Conservation (phyloP, 23 tunicate genomes). For the Halocynthia aurantium region DNA sequence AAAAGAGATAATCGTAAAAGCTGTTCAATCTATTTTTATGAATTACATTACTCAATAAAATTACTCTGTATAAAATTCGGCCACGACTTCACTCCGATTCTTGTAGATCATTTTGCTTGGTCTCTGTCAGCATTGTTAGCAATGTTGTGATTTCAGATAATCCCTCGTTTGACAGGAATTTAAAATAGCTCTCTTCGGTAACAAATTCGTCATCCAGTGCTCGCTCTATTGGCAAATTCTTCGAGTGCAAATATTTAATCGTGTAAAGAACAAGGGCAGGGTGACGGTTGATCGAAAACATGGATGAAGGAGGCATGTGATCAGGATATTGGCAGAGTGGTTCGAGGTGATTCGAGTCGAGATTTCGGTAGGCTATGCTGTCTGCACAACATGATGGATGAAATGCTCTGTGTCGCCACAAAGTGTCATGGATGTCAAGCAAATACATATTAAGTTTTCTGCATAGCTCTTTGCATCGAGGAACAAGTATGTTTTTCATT, state of each 20-base stretch:
- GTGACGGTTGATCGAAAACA: constrained; percentile 1
- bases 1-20: too few relatives aligned
- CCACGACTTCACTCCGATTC: too few relatives aligned
- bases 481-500: background rate
- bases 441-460: constrained; percentile 16
- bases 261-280: background rate
- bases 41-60: too few relatives aligned
- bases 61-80: too few relatives aligned
- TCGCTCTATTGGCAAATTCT: background rate
- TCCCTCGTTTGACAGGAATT: background rate
- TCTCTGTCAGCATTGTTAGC: background rate
- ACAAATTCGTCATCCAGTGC: background rate
- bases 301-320: background rate
- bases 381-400: constrained; percentile 22
- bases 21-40: too few relatives aligned
- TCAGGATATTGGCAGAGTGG: background rate
- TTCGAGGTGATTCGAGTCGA: constrained; percentile 1
- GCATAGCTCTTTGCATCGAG: background rate
- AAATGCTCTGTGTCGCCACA: constrained; percentile 52
- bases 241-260: background rate
- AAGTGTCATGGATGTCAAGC: constrained; percentile 30
- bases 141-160: background rate
- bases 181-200: background rate
- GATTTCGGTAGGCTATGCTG: constrained; percentile 6
- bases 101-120: too few relatives aligned